Percentiles rank a stretch among this genome's conserved stretches.
These are phyloP conservation scores for Engraulis encrasicolus DNA, from an alignment of 2,113 vertebrate genomes.

Conservation along the genomic window DNA sequence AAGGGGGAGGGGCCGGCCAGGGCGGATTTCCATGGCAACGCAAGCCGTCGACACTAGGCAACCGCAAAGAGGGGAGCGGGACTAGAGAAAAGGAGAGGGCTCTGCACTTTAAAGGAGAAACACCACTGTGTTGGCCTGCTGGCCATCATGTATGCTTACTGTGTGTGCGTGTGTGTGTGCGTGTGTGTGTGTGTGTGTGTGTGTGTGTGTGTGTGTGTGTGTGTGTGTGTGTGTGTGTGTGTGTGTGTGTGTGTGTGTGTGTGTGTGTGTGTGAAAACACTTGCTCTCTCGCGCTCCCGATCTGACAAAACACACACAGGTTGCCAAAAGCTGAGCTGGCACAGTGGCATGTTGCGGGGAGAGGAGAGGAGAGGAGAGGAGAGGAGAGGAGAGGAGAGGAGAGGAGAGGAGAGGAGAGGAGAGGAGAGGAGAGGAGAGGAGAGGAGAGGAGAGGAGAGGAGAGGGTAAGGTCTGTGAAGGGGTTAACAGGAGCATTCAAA, in stretches of 20 bases:
- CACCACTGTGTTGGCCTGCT: constrained; percentile 11
- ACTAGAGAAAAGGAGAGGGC: constrained; percentile 35
- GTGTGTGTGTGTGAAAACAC: too few relatives aligned
- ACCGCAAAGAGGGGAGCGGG: constrained; percentile 54
- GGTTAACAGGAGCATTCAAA: too few relatives aligned
- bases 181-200: not conserved
- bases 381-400: too few relatives aligned
- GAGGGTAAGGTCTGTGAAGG: too few relatives aligned
- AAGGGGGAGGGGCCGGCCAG: constrained; percentile 48
- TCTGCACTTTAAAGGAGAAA: constrained; percentile 65
- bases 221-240: too few relatives aligned
- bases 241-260: too few relatives aligned
- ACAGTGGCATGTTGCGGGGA: not conserved
- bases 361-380: not conserved
- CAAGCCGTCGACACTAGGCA: constrained; percentile 67
- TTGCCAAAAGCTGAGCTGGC: not conserved
- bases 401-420: too few relatives aligned
- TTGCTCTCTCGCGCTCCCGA: too few relatives aligned
- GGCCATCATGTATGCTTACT: too few relatives aligned
- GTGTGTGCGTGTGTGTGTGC: not conserved
- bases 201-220: not conserved
- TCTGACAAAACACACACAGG: not conserved
- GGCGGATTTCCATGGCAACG: constrained; percentile 73
- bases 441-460: too few relatives aligned
- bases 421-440: too few relatives aligned